Percentiles rank a stretch among this genome's conserved stretches.
Evolutionary conservation across 2,797 vertebrate genomes (phyloP).

Genomic region (Pelochelys cantorii): DNA sequence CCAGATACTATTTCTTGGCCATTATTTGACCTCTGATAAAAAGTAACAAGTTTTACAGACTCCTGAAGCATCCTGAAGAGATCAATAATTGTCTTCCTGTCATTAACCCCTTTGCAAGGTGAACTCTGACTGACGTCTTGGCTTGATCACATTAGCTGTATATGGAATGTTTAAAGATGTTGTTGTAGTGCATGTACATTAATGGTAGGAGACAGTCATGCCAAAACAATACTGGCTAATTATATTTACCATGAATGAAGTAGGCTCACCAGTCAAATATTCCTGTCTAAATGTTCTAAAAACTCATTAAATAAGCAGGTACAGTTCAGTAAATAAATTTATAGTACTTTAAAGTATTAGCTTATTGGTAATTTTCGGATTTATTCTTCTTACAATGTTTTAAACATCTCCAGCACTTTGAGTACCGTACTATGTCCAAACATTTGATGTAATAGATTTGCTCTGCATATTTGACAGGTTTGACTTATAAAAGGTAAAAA

Average conservation of each 20-base stretch:
- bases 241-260: background rate
- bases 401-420: background rate
- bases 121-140: background rate
- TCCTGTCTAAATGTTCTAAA: background rate
- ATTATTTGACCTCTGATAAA: constrained; percentile 27
- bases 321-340: background rate
- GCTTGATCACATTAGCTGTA: background rate
- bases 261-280: background rate
- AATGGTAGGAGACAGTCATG: background rate
- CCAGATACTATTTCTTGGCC: background rate
- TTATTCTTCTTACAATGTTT: background rate
- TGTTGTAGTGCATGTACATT: background rate
- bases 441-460: background rate
- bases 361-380: background rate
- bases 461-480: background rate
- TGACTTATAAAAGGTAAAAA: background rate
- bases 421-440: background rate
- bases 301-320: background rate
- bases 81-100: constrained; percentile 77
- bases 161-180: background rate
- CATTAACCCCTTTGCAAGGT: constrained; percentile 78
- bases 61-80: background rate
- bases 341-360: background rate
- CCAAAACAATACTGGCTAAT: background rate
- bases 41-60: constrained; percentile 29